Evolutionary conservation across 2,113 vertebrate species (phyloP), one percentile per base, ranked within the genome.

Genomic region (Anhinga anhinga): DNA sequence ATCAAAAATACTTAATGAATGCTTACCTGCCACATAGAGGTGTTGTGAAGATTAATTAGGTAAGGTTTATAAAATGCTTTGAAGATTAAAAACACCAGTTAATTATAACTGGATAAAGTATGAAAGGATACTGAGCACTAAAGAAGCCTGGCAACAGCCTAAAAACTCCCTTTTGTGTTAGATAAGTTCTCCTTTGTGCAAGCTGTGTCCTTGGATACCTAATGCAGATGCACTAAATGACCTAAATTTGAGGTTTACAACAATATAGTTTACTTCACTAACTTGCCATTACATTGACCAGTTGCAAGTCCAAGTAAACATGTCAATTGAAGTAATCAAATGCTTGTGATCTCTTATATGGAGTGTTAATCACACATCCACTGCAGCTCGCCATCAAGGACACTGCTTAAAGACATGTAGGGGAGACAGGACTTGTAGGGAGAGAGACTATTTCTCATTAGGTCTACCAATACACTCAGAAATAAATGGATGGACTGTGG

Each of bases 61-160:
- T 78, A 85, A 73, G 21, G 80, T 78, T 91, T 85, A 82, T 56
- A 65, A 96, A 97, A 89, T 52, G 32, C 81, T 95, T 95, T 94
- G 91, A 97, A 91, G 73, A 92, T 76, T 44, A 86, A 93, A 91
- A 90, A 1, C 49, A 67, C 21, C 6, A 40, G 20, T 52, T 94
- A 62, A 62, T 80, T 85, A 53, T 14, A 5, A 76, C 9, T 84
- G 65, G 65, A 66, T 79, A n/a, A 95, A 77, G n/a, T 65, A 73
- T 23, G 30, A 61, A 80, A 81, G 59, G 56, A 47, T 29, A 23
- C 25, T 32, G 38, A 82, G 49, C 19, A 36, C 59, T 73, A 34
- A 34, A 76, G 42, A 61, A 73, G 27, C 22, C 44, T 82, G 27
- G 40, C 38, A 92, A 69, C 22, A 69, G 70, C 56, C 56, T 85